Evolutionary conservation across 2,888 invertebrate species (phyloP).

Genomic region (Erannis defoliaria): DNA sequence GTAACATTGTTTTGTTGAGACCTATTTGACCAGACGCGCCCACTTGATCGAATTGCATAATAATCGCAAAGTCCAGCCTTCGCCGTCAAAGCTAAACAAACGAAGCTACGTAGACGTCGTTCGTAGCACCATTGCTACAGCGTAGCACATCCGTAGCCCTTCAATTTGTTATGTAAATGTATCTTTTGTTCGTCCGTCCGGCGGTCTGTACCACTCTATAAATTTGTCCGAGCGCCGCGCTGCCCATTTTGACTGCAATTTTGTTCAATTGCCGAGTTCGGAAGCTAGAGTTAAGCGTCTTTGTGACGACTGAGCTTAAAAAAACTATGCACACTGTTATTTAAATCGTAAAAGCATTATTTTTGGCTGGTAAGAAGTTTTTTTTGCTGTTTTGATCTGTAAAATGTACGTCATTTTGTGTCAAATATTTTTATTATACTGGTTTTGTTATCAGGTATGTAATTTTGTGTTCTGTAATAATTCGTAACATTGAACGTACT

Average conservation of each 20-base stretch:
- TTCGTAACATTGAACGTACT: too few species aligned
- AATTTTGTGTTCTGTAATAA: too few species aligned
- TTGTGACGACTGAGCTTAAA: constrained; percentile 22
- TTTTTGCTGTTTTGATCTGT: too few species aligned
- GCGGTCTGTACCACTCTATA: constrained; percentile 63
- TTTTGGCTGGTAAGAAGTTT: too few species aligned
- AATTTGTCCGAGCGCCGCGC: constrained; percentile 64
- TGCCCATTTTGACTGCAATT: constrained; percentile 64
- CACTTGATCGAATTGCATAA: constrained; percentile 30
- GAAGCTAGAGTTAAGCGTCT: constrained; percentile 23
- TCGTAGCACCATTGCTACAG: constrained; percentile 32
- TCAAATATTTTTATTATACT: too few species aligned
- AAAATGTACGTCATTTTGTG: too few species aligned
- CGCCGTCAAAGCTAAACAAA: constrained; percentile 33
- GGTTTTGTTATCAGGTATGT: too few species aligned
- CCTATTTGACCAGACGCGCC: not conserved
- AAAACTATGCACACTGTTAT: constrained; percentile 1
- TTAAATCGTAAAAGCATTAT: not conserved
- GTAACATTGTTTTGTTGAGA: not conserved
- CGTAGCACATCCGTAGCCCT: constrained; percentile 67
- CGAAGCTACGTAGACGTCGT: constrained; percentile 18
- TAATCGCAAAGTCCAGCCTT: constrained; percentile 40
- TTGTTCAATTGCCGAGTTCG: constrained; percentile 53
- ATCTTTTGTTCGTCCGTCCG: constrained; percentile 74
- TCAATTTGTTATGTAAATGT: constrained; percentile 85